Evolutionary conservation across 2,888 invertebrate genomes (phyloP).

Genomic region (Antheraea assamensis): DNA sequence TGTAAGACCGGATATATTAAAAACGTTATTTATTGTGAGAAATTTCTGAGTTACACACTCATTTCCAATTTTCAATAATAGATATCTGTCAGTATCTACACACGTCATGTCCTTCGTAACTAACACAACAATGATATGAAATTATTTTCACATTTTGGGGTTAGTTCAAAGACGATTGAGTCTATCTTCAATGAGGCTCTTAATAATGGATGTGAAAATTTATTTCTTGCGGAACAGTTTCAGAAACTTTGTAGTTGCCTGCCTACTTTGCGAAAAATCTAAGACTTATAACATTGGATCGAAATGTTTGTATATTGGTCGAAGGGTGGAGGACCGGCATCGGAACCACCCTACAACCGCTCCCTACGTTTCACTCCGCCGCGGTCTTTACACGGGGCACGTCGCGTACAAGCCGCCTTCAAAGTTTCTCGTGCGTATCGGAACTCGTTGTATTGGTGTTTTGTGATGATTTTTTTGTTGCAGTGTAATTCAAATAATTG

Average conservation of each 20-base stretch:
- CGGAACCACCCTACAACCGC: constrained; percentile 19
- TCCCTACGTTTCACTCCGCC: constrained; percentile 25
- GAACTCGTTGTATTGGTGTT: not conserved
- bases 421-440: constrained; percentile 18
- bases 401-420: constrained; percentile 24
- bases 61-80: too few relatives aligned
- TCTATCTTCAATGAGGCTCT: not conserved
- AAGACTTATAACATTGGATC: constrained; percentile 20
- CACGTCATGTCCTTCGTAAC: too few relatives aligned
- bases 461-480: constrained; percentile 14
- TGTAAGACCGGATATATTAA: too few relatives aligned
- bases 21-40: too few relatives aligned
- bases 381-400: constrained; percentile 22
- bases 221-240: not conserved
- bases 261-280: not conserved
- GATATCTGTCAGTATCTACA: too few relatives aligned
- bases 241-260: not conserved
- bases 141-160: too few relatives aligned
- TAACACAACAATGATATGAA: too few relatives aligned
- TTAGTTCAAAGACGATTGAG: too few relatives aligned
- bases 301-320: constrained; percentile 18
- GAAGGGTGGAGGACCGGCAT: constrained; percentile 26
- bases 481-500: not conserved
- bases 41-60: too few relatives aligned
- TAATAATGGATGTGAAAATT: not conserved